phyloP scores from a whole-genome alignment of 2,888 invertebrate species.

The Drosophila emarginata region DNA sequence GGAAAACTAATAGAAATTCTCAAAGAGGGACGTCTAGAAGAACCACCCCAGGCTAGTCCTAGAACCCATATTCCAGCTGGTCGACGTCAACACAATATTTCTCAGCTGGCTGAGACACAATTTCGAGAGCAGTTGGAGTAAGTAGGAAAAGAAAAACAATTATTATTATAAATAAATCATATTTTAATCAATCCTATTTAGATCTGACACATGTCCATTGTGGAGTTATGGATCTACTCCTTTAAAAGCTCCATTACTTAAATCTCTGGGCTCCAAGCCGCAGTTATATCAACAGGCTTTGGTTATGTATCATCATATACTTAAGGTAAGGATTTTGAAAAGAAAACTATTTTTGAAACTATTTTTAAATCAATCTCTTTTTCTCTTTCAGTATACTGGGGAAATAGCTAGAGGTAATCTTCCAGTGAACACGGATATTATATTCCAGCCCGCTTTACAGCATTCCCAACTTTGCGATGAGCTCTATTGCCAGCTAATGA shows the following conservation, averaged over 20 bases:
- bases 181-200: constrained; percentile 19
- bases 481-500: constrained; percentile 96
- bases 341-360: neutral
- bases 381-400: constrained; percentile 87
- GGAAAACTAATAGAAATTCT: constrained; percentile 86
- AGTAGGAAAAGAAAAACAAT: neutral
- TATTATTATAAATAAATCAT: too few species aligned
- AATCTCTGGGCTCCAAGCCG: constrained; percentile 88
- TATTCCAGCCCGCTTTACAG: constrained; percentile 90
- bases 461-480: constrained; percentile 93
- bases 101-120: constrained; percentile 91
- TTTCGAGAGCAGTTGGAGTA: constrained; percentile 84
- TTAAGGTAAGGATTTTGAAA: constrained; percentile 84
- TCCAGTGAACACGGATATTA: constrained; percentile 92
- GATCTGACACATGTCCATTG: constrained; percentile 84
- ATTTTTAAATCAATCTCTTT: too few species aligned
- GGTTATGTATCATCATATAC: constrained; percentile 88
- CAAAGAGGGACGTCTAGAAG: constrained; percentile 80
- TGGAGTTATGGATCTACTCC: constrained; percentile 93
- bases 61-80: neutral
- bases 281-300: constrained; percentile 89
- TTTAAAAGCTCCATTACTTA: constrained; percentile 90
- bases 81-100: constrained; percentile 89
- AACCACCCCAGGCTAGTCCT: constrained; percentile 84
- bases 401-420: constrained; percentile 92